phyloP scores from a whole-genome alignment of 2,888 invertebrate species.

The Seladonia tumulorum region DNA sequence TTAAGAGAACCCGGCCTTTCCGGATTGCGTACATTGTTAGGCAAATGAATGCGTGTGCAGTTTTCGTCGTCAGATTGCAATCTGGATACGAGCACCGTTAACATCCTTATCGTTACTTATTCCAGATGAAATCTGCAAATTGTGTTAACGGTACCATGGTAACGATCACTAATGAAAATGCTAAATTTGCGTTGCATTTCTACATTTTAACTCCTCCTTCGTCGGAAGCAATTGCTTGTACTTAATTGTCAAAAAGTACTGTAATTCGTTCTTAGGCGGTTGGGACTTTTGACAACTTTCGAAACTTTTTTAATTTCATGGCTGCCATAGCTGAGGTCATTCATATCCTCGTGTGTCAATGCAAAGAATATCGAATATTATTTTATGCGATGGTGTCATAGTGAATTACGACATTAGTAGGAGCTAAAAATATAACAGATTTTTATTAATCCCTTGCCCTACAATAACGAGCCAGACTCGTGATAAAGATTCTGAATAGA shows the following conservation, averaged over 20 bases:
- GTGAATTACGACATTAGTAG: too few species aligned
- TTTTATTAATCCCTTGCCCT: too few species aligned
- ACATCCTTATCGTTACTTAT: conserved; percentile 39
- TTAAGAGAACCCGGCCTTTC: conserved; percentile 50
- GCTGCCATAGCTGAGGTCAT: too few species aligned
- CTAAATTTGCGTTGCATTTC: background rate
- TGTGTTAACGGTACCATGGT: background rate
- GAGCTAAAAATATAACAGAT: too few species aligned
- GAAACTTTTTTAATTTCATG: too few species aligned
- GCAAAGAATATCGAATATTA: too few species aligned
- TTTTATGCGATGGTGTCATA: too few species aligned
- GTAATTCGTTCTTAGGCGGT: background rate
- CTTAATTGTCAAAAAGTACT: background rate
- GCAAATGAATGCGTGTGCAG: conserved; percentile 71
- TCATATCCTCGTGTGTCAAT: too few species aligned
- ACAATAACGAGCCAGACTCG: too few species aligned
- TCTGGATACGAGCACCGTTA: conserved; percentile 64
- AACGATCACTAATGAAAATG: background rate
- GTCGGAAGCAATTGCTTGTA: background rate
- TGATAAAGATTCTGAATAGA: too few species aligned
- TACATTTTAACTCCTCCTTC: background rate
- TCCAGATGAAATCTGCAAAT: conserved; percentile 24
- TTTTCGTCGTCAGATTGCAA: conserved; percentile 59
- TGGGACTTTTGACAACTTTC: too few species aligned
- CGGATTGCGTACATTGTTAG: conserved; percentile 68